Evolutionary conservation across 2,797 vertebrate genomes (phyloP).

Genomic region (Cottoperca gobio): DNA sequence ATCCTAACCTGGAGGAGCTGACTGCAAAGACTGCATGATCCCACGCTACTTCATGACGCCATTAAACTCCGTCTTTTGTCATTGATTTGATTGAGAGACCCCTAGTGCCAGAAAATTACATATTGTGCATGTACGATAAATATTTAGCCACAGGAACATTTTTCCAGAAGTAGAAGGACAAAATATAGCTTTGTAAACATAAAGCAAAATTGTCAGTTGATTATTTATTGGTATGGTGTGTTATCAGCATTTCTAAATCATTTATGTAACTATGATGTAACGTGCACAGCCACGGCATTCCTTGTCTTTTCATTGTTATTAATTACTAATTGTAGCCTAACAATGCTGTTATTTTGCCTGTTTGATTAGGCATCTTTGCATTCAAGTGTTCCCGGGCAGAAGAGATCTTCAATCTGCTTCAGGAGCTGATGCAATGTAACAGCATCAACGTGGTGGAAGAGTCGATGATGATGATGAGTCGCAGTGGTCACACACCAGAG

Average conservation of each 20-base stretch:
- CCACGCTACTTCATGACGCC: too few species aligned
- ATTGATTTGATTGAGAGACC: too few species aligned
- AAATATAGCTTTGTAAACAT: background rate
- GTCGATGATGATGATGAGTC: slow-evolving; percentile 92
- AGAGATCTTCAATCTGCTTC: slow-evolving; percentile 97
- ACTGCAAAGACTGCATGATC: too few species aligned
- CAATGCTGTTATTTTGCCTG: slow-evolving; percentile 9
- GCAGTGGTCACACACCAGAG: slow-evolving; percentile 89
- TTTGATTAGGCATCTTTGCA: slow-evolving; percentile 93
- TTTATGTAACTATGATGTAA: background rate
- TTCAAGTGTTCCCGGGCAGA: slow-evolving; percentile 98
- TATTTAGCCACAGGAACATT: background rate
- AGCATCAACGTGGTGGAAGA: slow-evolving; percentile 98
- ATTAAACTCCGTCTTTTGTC: too few species aligned
- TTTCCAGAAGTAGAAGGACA: background rate
- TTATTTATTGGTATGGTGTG: background rate
- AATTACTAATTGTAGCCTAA: background rate
- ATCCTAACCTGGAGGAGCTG: too few species aligned
- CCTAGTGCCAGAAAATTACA: too few species aligned
- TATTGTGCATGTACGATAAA: background rate
- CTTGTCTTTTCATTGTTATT: background rate
- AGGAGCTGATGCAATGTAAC: slow-evolving; percentile 99
- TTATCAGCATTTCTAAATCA: background rate
- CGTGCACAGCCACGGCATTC: background rate
- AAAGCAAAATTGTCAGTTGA: background rate